phyloP scores from a whole-genome alignment of 2,113 vertebrate genomes.

The Alosa alosa region DNA sequence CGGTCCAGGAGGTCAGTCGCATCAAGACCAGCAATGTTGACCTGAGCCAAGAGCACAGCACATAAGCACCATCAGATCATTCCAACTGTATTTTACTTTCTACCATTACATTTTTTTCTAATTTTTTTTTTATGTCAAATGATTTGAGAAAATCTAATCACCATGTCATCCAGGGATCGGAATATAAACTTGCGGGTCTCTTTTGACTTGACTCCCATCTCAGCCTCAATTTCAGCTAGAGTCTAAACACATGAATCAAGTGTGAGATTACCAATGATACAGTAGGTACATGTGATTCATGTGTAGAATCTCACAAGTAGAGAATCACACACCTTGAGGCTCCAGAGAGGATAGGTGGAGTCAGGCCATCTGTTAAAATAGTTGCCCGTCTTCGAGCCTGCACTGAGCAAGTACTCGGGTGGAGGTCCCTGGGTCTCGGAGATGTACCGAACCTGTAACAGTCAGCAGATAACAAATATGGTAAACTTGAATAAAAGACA shows the following conservation, averaged over 20 bases:
- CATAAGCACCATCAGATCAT: neutral
- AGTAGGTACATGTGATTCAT: neutral
- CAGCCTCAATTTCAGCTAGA: conserved; percentile 90
- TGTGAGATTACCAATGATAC: neutral
- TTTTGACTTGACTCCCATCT: conserved; percentile 97
- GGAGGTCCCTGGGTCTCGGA: conserved; percentile 98
- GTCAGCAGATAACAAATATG: neutral
- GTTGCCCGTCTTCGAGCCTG: conserved; percentile 94
- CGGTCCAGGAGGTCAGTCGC: conserved; percentile 95
- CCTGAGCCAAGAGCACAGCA: too few relatives aligned
- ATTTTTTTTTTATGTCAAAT: neutral
- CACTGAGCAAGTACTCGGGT: conserved; percentile 95
- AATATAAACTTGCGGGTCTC: conserved; percentile 98
- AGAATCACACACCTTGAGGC: conserved; percentile 77
- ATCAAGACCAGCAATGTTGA: conserved; percentile 43
- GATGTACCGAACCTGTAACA: conserved; percentile 91
- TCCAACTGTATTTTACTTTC: neutral
- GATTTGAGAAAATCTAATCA: conserved; percentile 44
- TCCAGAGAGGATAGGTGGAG: conserved; percentile 93
- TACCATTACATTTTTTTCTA: too few relatives aligned
- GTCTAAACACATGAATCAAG: conserved; percentile 73
- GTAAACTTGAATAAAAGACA: conserved; percentile 19
- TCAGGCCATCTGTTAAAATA: conserved; percentile 97
- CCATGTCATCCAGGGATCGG: conserved; percentile 98
- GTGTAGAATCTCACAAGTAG: neutral